Base-by-base conservation (phyloP, 2,888 invertebrate genomes). In the Pinctada fucata region DNA sequence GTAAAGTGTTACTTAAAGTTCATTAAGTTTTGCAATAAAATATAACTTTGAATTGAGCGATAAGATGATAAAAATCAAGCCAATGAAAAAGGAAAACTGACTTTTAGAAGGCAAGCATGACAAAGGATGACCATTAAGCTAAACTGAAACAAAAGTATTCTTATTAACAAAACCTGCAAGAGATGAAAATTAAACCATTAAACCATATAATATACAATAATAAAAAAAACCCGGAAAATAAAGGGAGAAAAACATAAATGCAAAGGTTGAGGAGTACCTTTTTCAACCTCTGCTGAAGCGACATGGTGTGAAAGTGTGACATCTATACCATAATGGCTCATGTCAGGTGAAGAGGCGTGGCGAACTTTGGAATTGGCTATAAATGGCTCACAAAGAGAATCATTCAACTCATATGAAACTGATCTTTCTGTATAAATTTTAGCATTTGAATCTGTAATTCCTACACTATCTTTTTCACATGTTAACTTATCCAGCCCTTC, bases 401-500 rank as follows among this genome's bases (percentile, higher is more conserved):
- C 72, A 13, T 77, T 75, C 13, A 81, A 64, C 71, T 86, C 86
- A 79, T 81, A 86, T 51, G 86, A 86, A 73, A 83, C 74, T 64
- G 86, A 86, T 49, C 86, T 72, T 79, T 86, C 86, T 51, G 74
- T 78, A 50, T 74, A 78, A 2, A 74, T 74, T 45, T 65, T 70
- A 48, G 52, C 48, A 63, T 73, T 58, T 63, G 50, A 49, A 45
- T 52, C 68, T 49, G 49, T 8, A 31, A 31, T 31, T 31, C 31
- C 31, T 31, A 31, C 31, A 31, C 31, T 31, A 65, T 72, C 64
- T 49, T 77, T 72, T 66, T 78, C 76, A 66, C 84, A 83, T 79
- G 84, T 84, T 70, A 88, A 83, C 72, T 86, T 85, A 79, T 90
- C 88, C 52, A 90, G 85, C 49, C 90, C 90, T 72, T 88, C 88